Evolutionary conservation across 1,140 invertebrate genomes (phyloP), one percentile per base, ranked within the genome.

Genomic region (Zophobas atratus): DNA sequence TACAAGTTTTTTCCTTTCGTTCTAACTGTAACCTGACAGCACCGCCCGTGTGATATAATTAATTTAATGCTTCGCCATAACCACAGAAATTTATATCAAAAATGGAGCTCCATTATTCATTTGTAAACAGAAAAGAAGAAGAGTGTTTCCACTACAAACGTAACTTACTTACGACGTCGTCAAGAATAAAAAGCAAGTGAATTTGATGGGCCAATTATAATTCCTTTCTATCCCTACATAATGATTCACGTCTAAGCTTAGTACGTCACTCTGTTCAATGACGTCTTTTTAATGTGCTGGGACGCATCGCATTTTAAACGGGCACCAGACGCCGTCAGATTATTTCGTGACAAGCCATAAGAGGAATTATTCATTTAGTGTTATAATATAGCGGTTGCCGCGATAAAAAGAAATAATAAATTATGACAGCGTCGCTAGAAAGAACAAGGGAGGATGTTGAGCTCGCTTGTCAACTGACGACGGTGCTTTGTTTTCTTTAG

Each of bases 401-500:
- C 56, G 49, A 56, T 53, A 73, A 73, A 70, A 73, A 73, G 71
- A 53, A 73, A 56, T 73, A 73, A 73, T 73, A 73, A 73, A 73
- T 73, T 43, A 36, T 56, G 71, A 73, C 71, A 73, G 71, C 38
- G 55, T 73, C 49, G 49, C 71, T 53, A 73, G 38, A 55, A 55
- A 55, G 71, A 73, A 53, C 49, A 73, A 56, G 71, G 71, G 49
- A 43, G 55, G 71, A 72, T 72, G 70, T 49, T 72, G 70, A 55
- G 71, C 48, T 60, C 43, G 53, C 53, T 53, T 75, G 72, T 60
- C 72, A 75, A 32, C 56, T 46, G 72, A 35, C 60, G 72, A 57
- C 41, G 72, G 53, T 48, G 55, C 72, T 75, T 75, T 75, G 72
- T 75, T 75, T 75, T 75, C 72, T 75, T 75, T 63, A 57, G 53